Conservation (phyloP, 2,888 invertebrate species). For the Athalia rosae region DNA sequence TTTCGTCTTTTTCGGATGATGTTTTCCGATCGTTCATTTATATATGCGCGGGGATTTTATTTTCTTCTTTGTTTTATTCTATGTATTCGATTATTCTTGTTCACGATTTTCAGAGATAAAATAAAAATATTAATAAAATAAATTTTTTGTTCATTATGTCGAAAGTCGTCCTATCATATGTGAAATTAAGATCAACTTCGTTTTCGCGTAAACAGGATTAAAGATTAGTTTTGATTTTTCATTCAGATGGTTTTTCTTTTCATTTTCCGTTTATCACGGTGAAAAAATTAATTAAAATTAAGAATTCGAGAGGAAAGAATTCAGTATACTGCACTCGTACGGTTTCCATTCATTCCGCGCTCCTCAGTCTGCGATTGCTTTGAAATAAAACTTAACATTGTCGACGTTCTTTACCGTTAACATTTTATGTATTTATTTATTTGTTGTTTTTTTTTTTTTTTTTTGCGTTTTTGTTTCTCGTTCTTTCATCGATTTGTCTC, state of each 20-base stretch:
- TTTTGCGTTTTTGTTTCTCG: slow-evolving; percentile 32
- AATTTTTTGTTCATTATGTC: neutral
- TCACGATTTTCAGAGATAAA: neutral
- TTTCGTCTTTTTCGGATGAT: slow-evolving; percentile 66
- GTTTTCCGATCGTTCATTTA: slow-evolving; percentile 40
- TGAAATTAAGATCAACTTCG: too few relatives aligned
- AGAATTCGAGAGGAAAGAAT: slow-evolving; percentile 20
- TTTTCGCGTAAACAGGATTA: slow-evolving; percentile 12
- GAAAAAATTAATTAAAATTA: neutral
- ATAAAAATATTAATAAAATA: neutral
- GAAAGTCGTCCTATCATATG: neutral
- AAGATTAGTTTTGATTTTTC: slow-evolving; percentile 17
- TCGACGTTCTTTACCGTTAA: slow-evolving; percentile 27
- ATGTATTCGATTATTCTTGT: too few relatives aligned
- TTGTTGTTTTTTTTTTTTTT: slow-evolving; percentile 35
- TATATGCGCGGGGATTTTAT: neutral
- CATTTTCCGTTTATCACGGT: neutral
- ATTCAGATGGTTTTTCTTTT: neutral
- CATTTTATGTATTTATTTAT: neutral
- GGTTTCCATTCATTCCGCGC: slow-evolving; percentile 57
- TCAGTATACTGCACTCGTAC: slow-evolving; percentile 17
- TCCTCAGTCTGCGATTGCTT: slow-evolving; percentile 53
- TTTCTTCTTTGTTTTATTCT: neutral
- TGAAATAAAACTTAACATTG: slow-evolving; percentile 45
- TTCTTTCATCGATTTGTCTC: slow-evolving; percentile 7